phyloP scores from a whole-genome alignment of 2,113 vertebrate genomes.

The Ploceus nigricollis region DNA sequence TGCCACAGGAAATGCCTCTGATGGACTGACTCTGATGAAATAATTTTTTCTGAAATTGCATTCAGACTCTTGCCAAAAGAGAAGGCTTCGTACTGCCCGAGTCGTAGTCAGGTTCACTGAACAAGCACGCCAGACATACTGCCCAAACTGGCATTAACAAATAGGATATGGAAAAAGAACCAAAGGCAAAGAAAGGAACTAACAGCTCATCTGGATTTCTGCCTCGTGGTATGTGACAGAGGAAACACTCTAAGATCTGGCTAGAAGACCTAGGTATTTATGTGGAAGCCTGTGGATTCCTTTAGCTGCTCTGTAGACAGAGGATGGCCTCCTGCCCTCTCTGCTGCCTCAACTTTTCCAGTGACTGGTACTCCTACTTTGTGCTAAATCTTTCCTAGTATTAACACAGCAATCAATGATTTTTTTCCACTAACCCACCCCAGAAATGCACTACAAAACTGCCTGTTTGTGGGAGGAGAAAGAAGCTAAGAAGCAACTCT shows the following conservation, averaged over 20 bases:
- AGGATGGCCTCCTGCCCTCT: background rate
- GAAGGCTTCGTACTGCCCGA: background rate
- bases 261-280: slow-evolving; percentile 24
- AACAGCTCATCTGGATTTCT: background rate
- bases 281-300: slow-evolving; percentile 21
- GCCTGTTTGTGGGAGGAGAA: background rate
- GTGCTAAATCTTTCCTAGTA: slow-evolving; percentile 20
- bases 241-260: slow-evolving; percentile 37
- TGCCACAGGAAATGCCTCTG: background rate
- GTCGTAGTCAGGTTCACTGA: background rate
- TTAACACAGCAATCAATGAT: background rate
- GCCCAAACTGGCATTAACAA: background rate
- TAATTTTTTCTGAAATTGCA: background rate
- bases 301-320: background rate
- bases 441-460: background rate
- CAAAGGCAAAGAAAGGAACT: slow-evolving; percentile 6
- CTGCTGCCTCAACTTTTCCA: background rate
- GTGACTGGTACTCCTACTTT: background rate
- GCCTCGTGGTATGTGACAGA: background rate
- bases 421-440: background rate
- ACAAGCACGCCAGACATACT: background rate
- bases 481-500: background rate
- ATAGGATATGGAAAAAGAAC: background rate
- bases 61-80: background rate
- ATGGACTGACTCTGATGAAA: background rate